Evolutionary conservation across 2,113 vertebrate species (phyloP).

Genomic region (Malurus elegans): DNA sequence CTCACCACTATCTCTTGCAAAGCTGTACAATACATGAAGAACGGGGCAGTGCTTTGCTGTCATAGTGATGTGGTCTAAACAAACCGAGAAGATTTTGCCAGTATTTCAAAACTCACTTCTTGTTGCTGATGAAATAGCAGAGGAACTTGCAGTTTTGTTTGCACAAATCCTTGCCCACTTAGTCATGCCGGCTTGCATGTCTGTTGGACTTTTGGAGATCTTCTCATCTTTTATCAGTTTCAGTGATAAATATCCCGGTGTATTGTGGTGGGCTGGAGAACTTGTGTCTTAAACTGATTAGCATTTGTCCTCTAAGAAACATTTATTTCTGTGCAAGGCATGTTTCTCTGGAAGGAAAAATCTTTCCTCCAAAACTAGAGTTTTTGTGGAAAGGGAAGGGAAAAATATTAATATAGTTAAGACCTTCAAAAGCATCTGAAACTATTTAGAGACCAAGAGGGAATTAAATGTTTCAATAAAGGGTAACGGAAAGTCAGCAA

Average conservation of each 20-base stretch:
- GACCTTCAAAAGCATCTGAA: background rate
- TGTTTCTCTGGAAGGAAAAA: background rate
- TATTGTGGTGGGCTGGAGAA: background rate
- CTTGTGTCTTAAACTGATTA: background rate
- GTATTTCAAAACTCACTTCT: slow-evolving; percentile 46
- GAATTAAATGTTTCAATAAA: background rate
- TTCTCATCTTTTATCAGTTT: background rate
- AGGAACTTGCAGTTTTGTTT: slow-evolving; percentile 13
- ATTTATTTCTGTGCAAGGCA: background rate
- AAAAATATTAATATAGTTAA: background rate
- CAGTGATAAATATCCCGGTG: background rate
- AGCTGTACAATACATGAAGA: background rate
- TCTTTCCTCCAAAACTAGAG: background rate
- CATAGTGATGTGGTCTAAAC: slow-evolving; percentile 53
- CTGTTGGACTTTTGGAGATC: background rate
- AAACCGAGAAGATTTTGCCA: background rate
- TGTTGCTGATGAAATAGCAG: background rate
- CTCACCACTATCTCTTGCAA: background rate
- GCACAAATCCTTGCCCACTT: background rate
- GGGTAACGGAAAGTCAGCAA: background rate
- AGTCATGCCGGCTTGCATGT: background rate
- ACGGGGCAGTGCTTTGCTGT: slow-evolving; percentile 35
- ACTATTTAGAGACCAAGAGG: background rate
- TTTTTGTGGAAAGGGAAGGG: background rate
- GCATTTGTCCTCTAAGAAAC: background rate